phyloP scores from a whole-genome alignment of 2,888 invertebrate species.

The Ormyrus nitidulus region DNA sequence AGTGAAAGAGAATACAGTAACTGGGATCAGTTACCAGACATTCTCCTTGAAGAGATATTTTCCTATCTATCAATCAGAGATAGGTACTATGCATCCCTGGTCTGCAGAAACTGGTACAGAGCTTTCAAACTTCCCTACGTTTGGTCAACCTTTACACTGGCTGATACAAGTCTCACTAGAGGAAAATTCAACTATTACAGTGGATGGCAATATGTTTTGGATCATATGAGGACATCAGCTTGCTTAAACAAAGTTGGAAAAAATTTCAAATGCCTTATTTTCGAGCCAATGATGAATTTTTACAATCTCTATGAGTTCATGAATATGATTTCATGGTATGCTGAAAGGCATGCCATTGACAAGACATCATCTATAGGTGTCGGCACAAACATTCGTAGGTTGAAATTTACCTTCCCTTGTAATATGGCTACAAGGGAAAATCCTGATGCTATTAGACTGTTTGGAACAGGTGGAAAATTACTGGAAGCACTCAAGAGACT shows the following conservation, averaged over 20 bases:
- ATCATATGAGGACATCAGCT: slow-evolving; percentile 84
- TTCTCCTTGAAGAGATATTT: slow-evolving; percentile 85
- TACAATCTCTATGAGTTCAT: slow-evolving; percentile 91
- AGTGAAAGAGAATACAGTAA: slow-evolving; percentile 75
- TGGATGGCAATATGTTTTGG: slow-evolving; percentile 87
- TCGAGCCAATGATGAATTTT: slow-evolving; percentile 86
- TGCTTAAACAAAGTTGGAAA: slow-evolving; percentile 83
- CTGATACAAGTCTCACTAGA: slow-evolving; percentile 85
- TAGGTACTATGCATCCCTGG: slow-evolving; percentile 85
- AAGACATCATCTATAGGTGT: slow-evolving; percentile 74
- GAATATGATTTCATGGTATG: slow-evolving; percentile 86
- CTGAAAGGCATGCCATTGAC: slow-evolving; percentile 75
- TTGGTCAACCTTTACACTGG: slow-evolving; percentile 86
- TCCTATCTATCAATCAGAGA: slow-evolving; percentile 82
- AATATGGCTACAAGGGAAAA: slow-evolving; percentile 82
- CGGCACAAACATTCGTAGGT: slow-evolving; percentile 78
- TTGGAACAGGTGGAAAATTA: slow-evolving; percentile 87
- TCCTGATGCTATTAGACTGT: slow-evolving; percentile 80
- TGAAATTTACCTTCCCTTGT: slow-evolving; percentile 86
- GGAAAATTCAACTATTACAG: slow-evolving; percentile 87
- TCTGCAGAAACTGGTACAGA: slow-evolving; percentile 81
- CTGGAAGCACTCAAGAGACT: slow-evolving; percentile 82
- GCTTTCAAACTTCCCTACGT: slow-evolving; percentile 84
- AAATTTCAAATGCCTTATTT: slow-evolving; percentile 81
- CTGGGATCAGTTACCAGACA: slow-evolving; percentile 84